phyloP scores from a whole-genome alignment of 2,113 vertebrate genomes.

The Tinamus guttatus region DNA sequence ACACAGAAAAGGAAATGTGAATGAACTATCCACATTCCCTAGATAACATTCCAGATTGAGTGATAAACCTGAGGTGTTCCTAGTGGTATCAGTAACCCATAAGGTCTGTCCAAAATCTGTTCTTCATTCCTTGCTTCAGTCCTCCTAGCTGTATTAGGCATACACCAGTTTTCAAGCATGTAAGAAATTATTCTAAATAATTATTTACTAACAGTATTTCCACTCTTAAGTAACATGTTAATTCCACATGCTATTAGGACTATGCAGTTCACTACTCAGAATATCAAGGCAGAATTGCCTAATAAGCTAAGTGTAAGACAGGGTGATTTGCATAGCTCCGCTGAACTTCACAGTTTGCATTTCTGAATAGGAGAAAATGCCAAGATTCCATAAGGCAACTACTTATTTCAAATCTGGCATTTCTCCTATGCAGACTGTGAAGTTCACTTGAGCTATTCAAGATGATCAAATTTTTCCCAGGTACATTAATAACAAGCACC shows the following conservation, averaged over 20 bases:
- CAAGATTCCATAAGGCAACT: conserved; percentile 67
- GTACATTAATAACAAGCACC: conserved; percentile 24
- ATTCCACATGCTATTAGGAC: conserved; percentile 3
- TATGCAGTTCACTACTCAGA: conserved; percentile 38
- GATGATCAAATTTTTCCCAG: not conserved
- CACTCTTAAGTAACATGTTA: conserved; percentile 7
- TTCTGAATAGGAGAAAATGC: conserved; percentile 60
- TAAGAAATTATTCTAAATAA: conserved; percentile 28
- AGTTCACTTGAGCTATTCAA: conserved; percentile 46
- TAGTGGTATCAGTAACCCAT: not conserved
- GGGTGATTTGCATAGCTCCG: conserved; percentile 56
- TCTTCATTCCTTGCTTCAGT: not conserved
- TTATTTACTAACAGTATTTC: conserved; percentile 11
- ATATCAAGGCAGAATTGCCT: conserved; percentile 42
- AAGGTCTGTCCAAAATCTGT: not conserved
- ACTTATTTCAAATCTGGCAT: conserved; percentile 67
- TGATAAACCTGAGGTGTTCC: conserved; percentile 3
- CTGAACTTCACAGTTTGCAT: conserved; percentile 68
- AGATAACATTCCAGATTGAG: conserved; percentile 23
- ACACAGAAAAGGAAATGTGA: conserved; percentile 19
- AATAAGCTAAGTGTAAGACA: conserved; percentile 57
- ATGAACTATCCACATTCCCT: not conserved
- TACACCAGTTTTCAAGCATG: not conserved
- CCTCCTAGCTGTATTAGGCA: not conserved
- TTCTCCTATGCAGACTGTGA: conserved; percentile 65